A percentile compares a stretch with the other conserved stretches of the same genome.
Conservation (phyloP, 2,888 invertebrate species). For the Autographa pulchrina region DNA sequence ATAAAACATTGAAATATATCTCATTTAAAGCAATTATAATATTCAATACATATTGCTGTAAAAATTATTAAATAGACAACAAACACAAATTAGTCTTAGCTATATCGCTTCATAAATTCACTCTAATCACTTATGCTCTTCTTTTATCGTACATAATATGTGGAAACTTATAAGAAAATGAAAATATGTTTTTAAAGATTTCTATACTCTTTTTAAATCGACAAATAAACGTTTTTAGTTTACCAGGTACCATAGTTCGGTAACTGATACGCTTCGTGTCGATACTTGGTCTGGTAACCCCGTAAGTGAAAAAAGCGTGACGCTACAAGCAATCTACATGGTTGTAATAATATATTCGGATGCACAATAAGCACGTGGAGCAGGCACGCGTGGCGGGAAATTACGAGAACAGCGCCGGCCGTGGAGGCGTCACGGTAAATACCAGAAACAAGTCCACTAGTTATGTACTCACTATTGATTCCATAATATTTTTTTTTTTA, state of each 20-base stretch:
- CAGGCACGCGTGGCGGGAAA: constrained; percentile 60
- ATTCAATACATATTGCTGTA: no score
- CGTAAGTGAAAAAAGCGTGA: constrained; percentile 58
- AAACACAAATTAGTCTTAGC: neutral
- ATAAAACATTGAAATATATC: no score
- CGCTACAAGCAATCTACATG: constrained; percentile 40
- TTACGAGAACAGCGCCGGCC: constrained; percentile 53
- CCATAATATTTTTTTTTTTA: neutral
- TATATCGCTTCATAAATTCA: no score
- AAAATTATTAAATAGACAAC: neutral
- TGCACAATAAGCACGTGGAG: constrained; percentile 48
- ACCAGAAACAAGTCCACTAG: constrained; percentile 42
- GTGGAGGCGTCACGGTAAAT: constrained; percentile 64
- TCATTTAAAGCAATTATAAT: no score
- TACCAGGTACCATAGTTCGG: neutral
- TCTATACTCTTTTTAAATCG: neutral
- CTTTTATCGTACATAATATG: no score
- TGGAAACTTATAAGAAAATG: no score
- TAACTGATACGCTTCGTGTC: constrained; percentile 6
- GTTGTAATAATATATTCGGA: constrained; percentile 37
- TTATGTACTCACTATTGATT: constrained; percentile 41
- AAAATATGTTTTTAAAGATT: no score
- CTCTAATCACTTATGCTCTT: no score
- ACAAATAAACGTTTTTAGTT: neutral
- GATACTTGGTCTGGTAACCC: constrained; percentile 48